Evolutionary conservation across 2,113 vertebrate genomes (phyloP).

Genomic region (Melospiza melodia): DNA sequence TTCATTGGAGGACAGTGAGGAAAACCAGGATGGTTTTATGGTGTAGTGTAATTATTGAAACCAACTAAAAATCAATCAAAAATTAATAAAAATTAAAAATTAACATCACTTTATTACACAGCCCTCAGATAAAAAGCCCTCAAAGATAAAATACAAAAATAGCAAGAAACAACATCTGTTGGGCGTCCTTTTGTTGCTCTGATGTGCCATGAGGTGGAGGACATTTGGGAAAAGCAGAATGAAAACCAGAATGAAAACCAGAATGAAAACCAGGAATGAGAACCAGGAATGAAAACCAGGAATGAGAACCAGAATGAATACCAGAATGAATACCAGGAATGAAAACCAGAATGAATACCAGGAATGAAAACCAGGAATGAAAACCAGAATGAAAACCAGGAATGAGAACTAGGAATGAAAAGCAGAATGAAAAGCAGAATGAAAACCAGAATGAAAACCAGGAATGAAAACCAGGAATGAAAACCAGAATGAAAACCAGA

Average conservation of each 20-base stretch:
- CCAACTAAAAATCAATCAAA: not conserved
- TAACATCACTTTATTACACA: not conserved
- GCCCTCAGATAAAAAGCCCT: not conserved
- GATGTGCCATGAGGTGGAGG: not conserved
- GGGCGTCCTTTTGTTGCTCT: not conserved
- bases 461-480: no score
- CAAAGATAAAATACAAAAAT: not conserved
- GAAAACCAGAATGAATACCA: no score
- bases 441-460: not conserved
- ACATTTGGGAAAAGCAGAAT: not conserved
- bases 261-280: not conserved
- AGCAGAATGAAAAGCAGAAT: no score
- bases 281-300: no score
- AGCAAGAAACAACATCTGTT: not conserved
- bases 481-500: no score
- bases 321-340: no score
- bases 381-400: no score
- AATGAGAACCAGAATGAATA: no score
- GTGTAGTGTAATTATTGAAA: not conserved
- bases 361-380: no score
- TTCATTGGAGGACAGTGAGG: not conserved
- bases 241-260: no score
- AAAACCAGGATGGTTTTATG: not conserved
- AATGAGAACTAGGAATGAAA: no score
- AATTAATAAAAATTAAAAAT: not conserved